Base-by-base conservation (phyloP, 1,140 invertebrate species). In the Drosophila kurseongensis region DNA sequence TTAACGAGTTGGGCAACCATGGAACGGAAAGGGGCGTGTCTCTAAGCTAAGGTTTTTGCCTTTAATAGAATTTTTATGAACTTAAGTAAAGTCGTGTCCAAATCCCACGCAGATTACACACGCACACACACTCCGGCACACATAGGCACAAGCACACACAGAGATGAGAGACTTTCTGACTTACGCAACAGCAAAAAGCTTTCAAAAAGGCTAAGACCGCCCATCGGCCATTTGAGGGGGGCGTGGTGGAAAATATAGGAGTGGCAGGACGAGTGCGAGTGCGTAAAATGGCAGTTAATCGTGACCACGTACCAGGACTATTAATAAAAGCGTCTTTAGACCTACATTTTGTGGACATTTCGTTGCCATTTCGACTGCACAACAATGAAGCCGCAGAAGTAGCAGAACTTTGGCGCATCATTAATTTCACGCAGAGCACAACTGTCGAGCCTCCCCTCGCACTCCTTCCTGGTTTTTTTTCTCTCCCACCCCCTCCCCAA, bases 21-120 rank as follows among this genome's bases (percentile, higher is more conserved):
- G 13, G 10, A 40, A 32, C 36, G 18, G 14, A 76, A 60, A 60
- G 55, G 56, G 73, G 60, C 57, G 83, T 76, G 69, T 45, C 29
- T 29, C 16, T 16, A 9, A 16, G 36, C 16, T 55, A 63, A 51
- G 73, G 69, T 74, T 51, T 69, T 71, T 63, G 69, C 57, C 67
- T 88, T 84, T 88, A 89, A 88, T 88, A 88, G 84, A 89, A 89
- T 89, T 88, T 78, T 88, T 88, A 88, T 88, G 84, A 84, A 89
- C 76, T 88, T 88, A 80, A 88, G 83, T 88, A 88, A 88, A 88
- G 84, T 89, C 83, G 83, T 88, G 83, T 84, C 68, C 84, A 89
- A 88, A 88, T 88, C 84, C 76, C 84, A 80, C 60, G 67, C 79
- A 88, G 76, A 68, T 88, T 78, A 88, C 75, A 75, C 51, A 60